phyloP scores from a whole-genome alignment of 2,797 vertebrate species.

The Tiaroga cobitis region DNA sequence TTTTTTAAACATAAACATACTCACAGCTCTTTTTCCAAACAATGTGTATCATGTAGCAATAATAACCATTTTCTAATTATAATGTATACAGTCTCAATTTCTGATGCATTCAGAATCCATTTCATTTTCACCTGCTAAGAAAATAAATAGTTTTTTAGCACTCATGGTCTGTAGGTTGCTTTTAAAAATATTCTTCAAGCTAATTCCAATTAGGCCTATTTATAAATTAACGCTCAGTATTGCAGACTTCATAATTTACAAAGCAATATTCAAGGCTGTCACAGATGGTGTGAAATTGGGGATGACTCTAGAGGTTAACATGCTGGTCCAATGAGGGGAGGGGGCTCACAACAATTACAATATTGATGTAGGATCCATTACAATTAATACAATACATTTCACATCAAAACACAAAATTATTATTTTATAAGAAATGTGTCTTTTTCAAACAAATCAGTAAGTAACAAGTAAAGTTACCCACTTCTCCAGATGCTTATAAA shows the following conservation, averaged over 20 bases:
- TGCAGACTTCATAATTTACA: background rate
- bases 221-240: background rate
- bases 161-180: background rate
- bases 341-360: background rate
- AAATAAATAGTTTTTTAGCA: background rate
- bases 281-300: background rate
- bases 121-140: conserved; percentile 14
- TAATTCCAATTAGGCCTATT: conserved; percentile 14
- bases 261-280: background rate
- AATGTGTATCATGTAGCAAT: background rate
- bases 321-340: background rate
- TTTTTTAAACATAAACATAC: conserved; percentile 16
- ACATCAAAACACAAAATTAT: background rate
- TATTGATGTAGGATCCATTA: background rate
- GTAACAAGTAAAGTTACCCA: background rate
- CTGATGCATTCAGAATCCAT: conserved; percentile 26
- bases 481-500: background rate
- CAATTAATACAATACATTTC: background rate
- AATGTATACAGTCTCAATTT: conserved; percentile 2
- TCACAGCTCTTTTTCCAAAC: conserved; percentile 30
- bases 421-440: background rate
- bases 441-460: background rate
- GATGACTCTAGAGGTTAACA: background rate
- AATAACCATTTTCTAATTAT: conserved; percentile 24
- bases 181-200: background rate